Evolutionary conservation across 2,113 vertebrate species (phyloP), one percentile per base, ranked within the genome.

Genomic region (Mus musculus): DNA sequence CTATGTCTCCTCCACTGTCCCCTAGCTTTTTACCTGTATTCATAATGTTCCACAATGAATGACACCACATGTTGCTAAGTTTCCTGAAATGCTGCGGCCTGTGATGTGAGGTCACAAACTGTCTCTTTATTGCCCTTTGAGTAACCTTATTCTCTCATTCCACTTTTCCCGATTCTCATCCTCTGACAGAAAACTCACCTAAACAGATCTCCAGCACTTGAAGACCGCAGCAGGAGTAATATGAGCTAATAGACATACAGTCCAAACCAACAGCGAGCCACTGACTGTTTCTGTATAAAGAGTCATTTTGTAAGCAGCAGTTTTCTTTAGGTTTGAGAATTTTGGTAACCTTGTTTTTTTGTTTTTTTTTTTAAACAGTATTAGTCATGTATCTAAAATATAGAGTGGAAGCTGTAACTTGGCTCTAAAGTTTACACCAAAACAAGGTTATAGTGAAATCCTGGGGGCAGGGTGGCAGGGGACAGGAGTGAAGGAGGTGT

Each of bases 291-390:
- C 20, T 26, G 59, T 67, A 49, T 86, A 67, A 85, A 28, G 49
- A 65, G 39, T 46, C 67, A 17, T 86, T 71, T 59, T 26, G 61
- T 61, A 92, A 95, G 75, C 89, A 71, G 5, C 13, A 78, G 61
- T 39, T 92, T 91, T 24, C 87, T 61, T 91, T 49, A 95, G 46
- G 39, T 65, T 80, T 59, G 33, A 92, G 78, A 22, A 49, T 92
- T 91, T 71, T 87, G 67, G 72, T 93, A 95, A 94, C 72, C 2
- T 65, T 78, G 20, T 39, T 75, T 91, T 11, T 54, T 54, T 54
- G 3, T 94, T 67, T 11, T 54, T 54, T 54, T 49, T 94, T 67
- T 39, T 49, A 93, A 81, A 54, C 22, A 56, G 19, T 67, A 96
- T n/a, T 28, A 88, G 19, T 36, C n/a, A 49, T 36, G 8, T 81